Percentiles rank a stretch among this genome's conserved stretches.
Conservation (phyloP, 2,888 invertebrate species). For the Unio pictorum region DNA sequence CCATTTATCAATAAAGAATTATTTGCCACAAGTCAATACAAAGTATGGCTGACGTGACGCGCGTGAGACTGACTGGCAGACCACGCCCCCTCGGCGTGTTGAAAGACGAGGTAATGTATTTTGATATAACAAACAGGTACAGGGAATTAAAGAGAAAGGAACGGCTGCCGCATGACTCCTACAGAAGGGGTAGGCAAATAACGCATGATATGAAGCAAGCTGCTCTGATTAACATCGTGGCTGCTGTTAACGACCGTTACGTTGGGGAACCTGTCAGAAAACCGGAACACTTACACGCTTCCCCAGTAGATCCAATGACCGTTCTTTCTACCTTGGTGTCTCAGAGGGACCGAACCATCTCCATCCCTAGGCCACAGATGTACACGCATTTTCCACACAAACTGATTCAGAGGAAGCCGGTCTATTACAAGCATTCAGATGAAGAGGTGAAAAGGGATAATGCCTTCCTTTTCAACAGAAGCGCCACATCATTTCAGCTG, state of each 20-base stretch:
- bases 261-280: neutral
- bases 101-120: slow-evolving; percentile 13
- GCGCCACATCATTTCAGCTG: too few species aligned
- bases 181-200: neutral
- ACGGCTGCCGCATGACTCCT: too few species aligned
- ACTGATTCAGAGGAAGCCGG: slow-evolving; percentile 36
- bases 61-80: slow-evolving; percentile 10
- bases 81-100: slow-evolving; percentile 18
- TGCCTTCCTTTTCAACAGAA: too few species aligned
- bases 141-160: too few species aligned
- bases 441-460: slow-evolving; percentile 18
- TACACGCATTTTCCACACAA: slow-evolving; percentile 32
- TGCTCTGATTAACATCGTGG: slow-evolving; percentile 56
- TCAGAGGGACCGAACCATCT: slow-evolving; percentile 32
- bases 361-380: slow-evolving; percentile 35
- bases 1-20: too few species aligned
- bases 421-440: slow-evolving; percentile 45
- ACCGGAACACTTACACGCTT: slow-evolving; percentile 1
- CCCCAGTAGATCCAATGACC: slow-evolving; percentile 22
- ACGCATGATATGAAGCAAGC: slow-evolving; percentile 37
- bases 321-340: slow-evolving; percentile 34
- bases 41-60: slow-evolving; percentile 15
- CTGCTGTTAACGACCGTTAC: slow-evolving; percentile 42
- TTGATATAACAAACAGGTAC: neutral
- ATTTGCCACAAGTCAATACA: too few species aligned